Conservation (phyloP, 2,113 vertebrate genomes). For the Takifugu bimaculatus region DNA sequence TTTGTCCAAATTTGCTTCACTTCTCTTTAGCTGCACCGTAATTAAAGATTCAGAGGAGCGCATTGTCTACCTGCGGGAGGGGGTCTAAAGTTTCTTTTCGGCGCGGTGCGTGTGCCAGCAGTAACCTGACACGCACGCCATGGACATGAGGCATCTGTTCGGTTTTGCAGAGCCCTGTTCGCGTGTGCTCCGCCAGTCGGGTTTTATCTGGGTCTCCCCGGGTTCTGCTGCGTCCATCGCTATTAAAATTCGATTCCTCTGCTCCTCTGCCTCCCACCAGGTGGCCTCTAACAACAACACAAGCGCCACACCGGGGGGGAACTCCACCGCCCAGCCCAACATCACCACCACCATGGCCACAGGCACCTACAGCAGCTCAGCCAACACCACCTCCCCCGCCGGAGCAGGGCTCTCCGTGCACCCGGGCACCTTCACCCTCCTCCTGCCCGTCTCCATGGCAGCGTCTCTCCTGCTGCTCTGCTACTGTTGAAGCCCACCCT, state of each 20-base stretch:
- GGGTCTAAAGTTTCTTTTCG: constrained; percentile 66
- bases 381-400: constrained; percentile 47
- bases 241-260: neutral
- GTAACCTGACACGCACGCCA: constrained; percentile 50
- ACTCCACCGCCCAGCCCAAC: constrained; percentile 50
- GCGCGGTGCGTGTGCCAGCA: constrained; percentile 15
- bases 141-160: neutral
- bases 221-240: neutral
- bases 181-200: too few relatives aligned
- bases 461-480: constrained; percentile 56
- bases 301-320: constrained; percentile 9
- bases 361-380: constrained; percentile 30
- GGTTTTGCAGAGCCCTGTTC: neutral
- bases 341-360: constrained; percentile 44
- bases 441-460: constrained; percentile 57
- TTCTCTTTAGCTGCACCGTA: neutral
- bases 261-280: constrained; percentile 38
- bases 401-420: constrained; percentile 52
- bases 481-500: constrained; percentile 51
- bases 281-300: constrained; percentile 52
- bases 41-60: constrained; percentile 63
- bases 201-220: neutral
- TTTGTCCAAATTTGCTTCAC: neutral
- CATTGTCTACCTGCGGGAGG: constrained; percentile 44
- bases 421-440: constrained; percentile 38